A percentile compares a stretch with the other conserved stretches of the same genome.
Evolutionary conservation across 2,113 vertebrate genomes (phyloP).

Genomic region (Cheilinus undulatus): DNA sequence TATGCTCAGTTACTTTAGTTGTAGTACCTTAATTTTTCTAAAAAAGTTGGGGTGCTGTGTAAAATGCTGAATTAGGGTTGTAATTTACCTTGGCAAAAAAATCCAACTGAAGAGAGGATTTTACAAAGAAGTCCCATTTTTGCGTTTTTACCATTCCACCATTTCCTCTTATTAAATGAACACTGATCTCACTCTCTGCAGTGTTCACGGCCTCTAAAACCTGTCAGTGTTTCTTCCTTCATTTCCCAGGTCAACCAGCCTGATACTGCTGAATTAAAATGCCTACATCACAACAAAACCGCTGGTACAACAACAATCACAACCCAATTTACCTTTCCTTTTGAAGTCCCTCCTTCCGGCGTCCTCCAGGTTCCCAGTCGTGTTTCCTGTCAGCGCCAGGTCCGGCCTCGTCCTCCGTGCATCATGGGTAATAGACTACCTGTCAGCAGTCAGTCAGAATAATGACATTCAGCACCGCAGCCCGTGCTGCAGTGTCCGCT

Average conservation of each 20-base stretch:
- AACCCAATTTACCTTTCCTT: conserved; percentile 49
- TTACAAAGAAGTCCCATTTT: no score
- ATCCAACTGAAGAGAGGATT: no score
- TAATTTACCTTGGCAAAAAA: no score
- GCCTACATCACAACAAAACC: neutral
- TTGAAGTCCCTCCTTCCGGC: conserved; percentile 37
- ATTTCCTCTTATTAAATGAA: no score
- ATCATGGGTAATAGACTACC: conserved; percentile 71
- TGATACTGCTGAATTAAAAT: conserved; percentile 40
- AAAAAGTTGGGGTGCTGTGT: no score
- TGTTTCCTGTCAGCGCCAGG: conserved; percentile 60
- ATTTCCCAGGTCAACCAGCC: conserved; percentile 37
- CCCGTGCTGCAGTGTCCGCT: conserved; percentile 52
- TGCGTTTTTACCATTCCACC: no score
- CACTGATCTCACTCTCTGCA: neutral
- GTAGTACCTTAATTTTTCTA: no score
- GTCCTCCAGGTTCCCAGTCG: conserved; percentile 34
- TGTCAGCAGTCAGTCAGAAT: conserved; percentile 75
- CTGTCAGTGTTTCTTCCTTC: neutral
- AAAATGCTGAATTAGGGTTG: no score
- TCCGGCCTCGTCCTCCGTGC: conserved; percentile 54
- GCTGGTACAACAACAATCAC: conserved; percentile 57
- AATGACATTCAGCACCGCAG: conserved; percentile 71
- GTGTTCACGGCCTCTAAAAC: no score
- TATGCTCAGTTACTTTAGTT: no score